Evolutionary conservation across 2,113 vertebrate species (phyloP), one percentile per base, ranked within the genome.

Genomic region (Melanerpes formicivorus): DNA sequence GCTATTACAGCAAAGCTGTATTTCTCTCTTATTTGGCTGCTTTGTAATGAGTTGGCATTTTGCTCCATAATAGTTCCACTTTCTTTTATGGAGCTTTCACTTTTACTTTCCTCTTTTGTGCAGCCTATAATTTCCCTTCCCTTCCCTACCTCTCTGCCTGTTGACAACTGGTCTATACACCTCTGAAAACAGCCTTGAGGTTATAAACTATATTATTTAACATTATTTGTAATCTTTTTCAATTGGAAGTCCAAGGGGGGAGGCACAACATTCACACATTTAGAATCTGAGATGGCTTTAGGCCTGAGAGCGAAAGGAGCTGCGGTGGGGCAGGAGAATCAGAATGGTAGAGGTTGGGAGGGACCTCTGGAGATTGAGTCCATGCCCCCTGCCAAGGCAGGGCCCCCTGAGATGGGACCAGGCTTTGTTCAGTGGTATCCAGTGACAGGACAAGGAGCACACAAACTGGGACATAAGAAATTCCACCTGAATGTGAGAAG

Each of bases 81-180:
- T 98, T 98, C 98, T 99, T 99, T 99, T 98, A 99, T 98, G 98
- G 97, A 98, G 98, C 98, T 97, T 98, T 98, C 98, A 98, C 98
- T 99, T 98, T 98, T 98, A 98, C 98, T 98, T 98, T 98, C 94
- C 96, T 97, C 98, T 98, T 99, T 99, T 99, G 99, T 99, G 98
- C 98, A 98, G 98, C 98, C 98, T 98, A 97, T 98, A 99, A 99
- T 99, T 99, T 99, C 98, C 98, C 97, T 91, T 95, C 96, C 97
- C 95, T 97, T 95, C 95, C 96, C 96, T 94, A 95, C 97, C 97
- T 98, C 97, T 96, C 95, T 60, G 97, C 97, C 96, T 97, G 96
- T 98, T 97, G 97, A 97, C 96, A 96, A 97, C 96, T 96, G 96
- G 97, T 95, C 96, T 94, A 94, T 96, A 70, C 87, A 44, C 94